phyloP scores from a whole-genome alignment of 2,797 vertebrate genomes.

The Lagodon rhomboides region DNA sequence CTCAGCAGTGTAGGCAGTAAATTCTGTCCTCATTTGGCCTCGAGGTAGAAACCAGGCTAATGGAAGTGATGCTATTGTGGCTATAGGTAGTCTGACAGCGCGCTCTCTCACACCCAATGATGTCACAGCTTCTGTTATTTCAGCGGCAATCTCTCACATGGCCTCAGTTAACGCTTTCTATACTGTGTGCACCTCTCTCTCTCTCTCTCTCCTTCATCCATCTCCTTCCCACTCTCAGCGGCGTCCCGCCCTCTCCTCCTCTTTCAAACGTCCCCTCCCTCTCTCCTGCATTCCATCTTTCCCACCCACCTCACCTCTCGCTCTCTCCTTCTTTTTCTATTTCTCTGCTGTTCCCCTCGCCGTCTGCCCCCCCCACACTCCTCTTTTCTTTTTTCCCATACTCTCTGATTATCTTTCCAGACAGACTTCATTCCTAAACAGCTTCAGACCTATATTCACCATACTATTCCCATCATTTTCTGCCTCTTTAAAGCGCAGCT shows the following conservation, averaged over 20 bases:
- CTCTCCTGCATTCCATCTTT: slow-evolving; percentile 67
- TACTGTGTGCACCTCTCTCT: slow-evolving; percentile 47
- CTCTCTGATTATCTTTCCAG: slow-evolving; percentile 80
- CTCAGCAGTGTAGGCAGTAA: background rate
- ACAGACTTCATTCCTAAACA: slow-evolving; percentile 74
- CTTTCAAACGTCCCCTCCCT: slow-evolving; percentile 58
- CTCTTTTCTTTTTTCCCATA: slow-evolving; percentile 27
- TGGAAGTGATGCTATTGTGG: slow-evolving; percentile 50
- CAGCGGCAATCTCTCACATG: slow-evolving; percentile 67
- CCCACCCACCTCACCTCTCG: slow-evolving; percentile 68
- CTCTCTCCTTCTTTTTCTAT: slow-evolving; percentile 47
- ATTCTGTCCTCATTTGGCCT: slow-evolving; percentile 30
- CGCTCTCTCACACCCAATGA: slow-evolving; percentile 60
- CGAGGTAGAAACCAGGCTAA: slow-evolving; percentile 35
- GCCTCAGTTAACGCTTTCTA: slow-evolving; percentile 61
- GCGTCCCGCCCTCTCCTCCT: slow-evolving; percentile 54
- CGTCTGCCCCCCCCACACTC: slow-evolving; percentile 20
- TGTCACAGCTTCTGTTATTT: slow-evolving; percentile 74
- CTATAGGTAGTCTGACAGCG: slow-evolving; percentile 44
- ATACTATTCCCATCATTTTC: slow-evolving; percentile 46
- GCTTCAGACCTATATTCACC: slow-evolving; percentile 58
- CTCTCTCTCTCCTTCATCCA: slow-evolving; percentile 36
- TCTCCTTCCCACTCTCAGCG: slow-evolving; percentile 31
- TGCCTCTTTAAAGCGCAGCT: slow-evolving; percentile 40
- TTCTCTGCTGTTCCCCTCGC: slow-evolving; percentile 38